Conservation (phyloP, 2,888 invertebrate genomes). For the Dryobota labecula region DNA sequence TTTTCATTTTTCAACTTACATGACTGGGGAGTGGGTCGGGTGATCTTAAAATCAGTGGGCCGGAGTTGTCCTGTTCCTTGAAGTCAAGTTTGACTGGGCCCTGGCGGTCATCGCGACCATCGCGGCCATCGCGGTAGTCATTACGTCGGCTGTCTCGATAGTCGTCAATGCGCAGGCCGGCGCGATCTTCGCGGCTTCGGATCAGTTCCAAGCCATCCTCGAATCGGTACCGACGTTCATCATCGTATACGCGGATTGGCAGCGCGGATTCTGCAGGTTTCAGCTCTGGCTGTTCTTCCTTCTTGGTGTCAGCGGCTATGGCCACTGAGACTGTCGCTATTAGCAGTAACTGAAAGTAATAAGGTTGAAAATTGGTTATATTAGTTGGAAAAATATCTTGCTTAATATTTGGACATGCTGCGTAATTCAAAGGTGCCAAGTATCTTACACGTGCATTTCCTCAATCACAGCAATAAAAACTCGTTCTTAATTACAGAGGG, state of each 20-base stretch:
- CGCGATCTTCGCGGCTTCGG: constrained; percentile 54
- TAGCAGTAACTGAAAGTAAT: constrained; percentile 63
- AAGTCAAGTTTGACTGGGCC: constrained; percentile 45
- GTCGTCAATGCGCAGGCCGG: constrained; percentile 23
- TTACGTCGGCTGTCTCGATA: constrained; percentile 31
- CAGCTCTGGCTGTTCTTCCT: constrained; percentile 29
- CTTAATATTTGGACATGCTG: background rate
- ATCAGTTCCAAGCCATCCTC: constrained; percentile 64
- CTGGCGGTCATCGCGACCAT: constrained; percentile 1
- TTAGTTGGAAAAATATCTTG: background rate
- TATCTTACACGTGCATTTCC: background rate
- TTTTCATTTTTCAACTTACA: constrained; percentile 55
- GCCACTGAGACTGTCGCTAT: constrained; percentile 55
- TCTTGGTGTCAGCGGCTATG: constrained; percentile 42
- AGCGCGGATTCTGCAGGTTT: constrained; percentile 51
- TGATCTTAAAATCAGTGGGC: constrained; percentile 68
- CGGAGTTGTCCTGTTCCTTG: constrained; percentile 52
- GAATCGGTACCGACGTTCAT: constrained; percentile 42
- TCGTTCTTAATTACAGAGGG: too few species aligned
- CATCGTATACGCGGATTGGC: constrained; percentile 43
- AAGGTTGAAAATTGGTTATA: constrained; percentile 5
- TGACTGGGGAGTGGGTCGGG: constrained; percentile 62
- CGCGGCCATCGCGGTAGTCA: constrained; percentile 22
- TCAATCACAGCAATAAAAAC: background rate
- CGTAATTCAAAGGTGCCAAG: background rate